phyloP scores from a whole-genome alignment of 2,797 vertebrate species.

The Euthynnus affinis region DNA sequence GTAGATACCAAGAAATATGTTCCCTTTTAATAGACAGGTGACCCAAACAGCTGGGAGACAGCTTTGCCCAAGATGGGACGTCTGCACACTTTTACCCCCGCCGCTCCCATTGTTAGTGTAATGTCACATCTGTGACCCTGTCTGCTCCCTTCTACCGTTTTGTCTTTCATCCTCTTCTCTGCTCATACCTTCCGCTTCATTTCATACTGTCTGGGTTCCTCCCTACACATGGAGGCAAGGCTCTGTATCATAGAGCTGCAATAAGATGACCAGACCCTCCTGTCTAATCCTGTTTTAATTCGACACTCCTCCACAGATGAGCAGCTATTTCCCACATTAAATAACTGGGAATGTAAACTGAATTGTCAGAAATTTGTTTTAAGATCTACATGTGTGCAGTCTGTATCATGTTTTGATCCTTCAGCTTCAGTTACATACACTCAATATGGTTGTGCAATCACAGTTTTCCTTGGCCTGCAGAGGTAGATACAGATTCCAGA shows the following conservation, averaged over 20 bases:
- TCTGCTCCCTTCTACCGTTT: slow-evolving; percentile 74
- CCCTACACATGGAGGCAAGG: slow-evolving; percentile 64
- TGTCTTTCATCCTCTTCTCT: slow-evolving; percentile 77
- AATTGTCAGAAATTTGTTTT: slow-evolving; percentile 16
- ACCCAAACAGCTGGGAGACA: slow-evolving; percentile 86
- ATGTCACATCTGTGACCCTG: slow-evolving; percentile 87
- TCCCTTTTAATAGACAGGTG: slow-evolving; percentile 86
- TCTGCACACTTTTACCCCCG: slow-evolving; percentile 80
- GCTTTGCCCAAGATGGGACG: slow-evolving; percentile 82
- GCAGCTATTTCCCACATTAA: slow-evolving; percentile 6
- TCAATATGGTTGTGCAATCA: neutral
- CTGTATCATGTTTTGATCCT: neutral
- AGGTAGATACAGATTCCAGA: neutral
- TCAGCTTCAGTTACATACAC: neutral
- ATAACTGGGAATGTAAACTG: slow-evolving; percentile 2
- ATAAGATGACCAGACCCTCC: slow-evolving; percentile 31
- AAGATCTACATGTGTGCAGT: neutral
- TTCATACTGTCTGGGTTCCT: slow-evolving; percentile 83
- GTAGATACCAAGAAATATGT: slow-evolving; percentile 77
- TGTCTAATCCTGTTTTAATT: slow-evolving; percentile 71
- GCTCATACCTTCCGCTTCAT: slow-evolving; percentile 84
- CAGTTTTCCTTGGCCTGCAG: neutral
- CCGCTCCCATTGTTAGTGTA: slow-evolving; percentile 76
- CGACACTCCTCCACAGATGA: slow-evolving; percentile 43
- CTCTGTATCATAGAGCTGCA: slow-evolving; percentile 32